These are phyloP conservation scores for Prenolepis imparis DNA, from an alignment of 2,888 invertebrate genomes.

Conservation along the genomic window DNA sequence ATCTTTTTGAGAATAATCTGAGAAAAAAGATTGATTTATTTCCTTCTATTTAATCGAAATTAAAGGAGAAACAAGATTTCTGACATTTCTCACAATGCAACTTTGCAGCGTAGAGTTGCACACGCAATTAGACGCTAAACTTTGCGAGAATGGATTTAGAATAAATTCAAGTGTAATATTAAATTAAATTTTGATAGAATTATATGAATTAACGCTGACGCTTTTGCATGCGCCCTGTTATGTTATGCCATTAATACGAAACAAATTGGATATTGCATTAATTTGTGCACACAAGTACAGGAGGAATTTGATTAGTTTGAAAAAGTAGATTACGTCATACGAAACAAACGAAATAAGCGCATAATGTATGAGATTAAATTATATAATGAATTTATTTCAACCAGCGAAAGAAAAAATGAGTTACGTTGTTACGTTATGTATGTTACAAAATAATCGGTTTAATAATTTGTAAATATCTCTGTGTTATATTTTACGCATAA, in stretches of 20 bases:
- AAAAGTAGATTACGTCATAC: constrained; percentile 22
- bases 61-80: neutral
- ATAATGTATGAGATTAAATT: neutral
- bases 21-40: neutral
- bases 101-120: neutral
- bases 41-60: neutral
- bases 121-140: constrained; percentile 39
- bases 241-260: constrained; percentile 23
- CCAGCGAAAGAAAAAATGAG: neutral
- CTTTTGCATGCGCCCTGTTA: constrained; percentile 1
- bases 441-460: neutral
- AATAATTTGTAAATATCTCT: constrained; percentile 18
- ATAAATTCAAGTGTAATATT: constrained; percentile 17
- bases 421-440: neutral
- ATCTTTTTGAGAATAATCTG: constrained; percentile 22
- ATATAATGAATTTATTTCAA: neutral
- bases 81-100: neutral
- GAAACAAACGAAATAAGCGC: constrained; percentile 7
- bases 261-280: constrained; percentile 30
- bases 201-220: constrained; percentile 24
- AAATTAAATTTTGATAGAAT: constrained; percentile 31
- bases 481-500: neutral
- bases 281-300: neutral
- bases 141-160: constrained; percentile 14
- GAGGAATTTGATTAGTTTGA: constrained; percentile 23